Evolutionary conservation across 2,888 invertebrate species (phyloP).

Genomic region (Craniophora ligustri): DNA sequence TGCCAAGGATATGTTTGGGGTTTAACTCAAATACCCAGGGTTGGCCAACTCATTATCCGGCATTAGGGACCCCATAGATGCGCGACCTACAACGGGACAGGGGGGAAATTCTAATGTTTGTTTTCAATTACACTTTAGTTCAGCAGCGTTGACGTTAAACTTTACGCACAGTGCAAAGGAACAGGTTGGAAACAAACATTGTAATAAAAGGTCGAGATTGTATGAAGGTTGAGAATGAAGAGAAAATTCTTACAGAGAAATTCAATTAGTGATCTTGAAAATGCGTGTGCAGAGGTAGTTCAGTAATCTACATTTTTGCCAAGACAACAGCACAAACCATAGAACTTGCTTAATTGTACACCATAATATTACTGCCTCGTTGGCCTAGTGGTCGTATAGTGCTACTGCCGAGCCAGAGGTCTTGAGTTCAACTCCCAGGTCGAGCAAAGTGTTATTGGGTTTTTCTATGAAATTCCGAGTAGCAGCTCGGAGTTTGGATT

Average conservation of each 20-base stretch:
- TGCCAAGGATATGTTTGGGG: slow-evolving; percentile 17
- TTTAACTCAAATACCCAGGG: slow-evolving; percentile 26
- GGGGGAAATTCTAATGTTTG: slow-evolving; percentile 39
- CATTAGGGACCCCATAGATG: slow-evolving; percentile 27
- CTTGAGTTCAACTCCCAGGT: no score
- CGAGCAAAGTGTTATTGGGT: no score
- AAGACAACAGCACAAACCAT: no score
- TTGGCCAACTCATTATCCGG: slow-evolving; percentile 33
- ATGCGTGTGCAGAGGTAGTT: no score
- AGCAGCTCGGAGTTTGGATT: no score
- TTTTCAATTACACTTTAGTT: slow-evolving; percentile 45
- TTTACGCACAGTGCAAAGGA: slow-evolving; percentile 17
- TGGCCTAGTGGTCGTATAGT: no score
- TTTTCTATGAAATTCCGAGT: no score
- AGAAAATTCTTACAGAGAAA: slow-evolving; percentile 5
- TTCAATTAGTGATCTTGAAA: slow-evolving; percentile 27
- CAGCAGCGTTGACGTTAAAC: slow-evolving; percentile 1
- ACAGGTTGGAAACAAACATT: slow-evolving; percentile 11
- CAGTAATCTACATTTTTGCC: no score
- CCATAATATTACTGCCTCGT: no score
- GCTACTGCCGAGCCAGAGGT: no score
- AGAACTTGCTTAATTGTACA: no score
- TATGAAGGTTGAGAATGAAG: slow-evolving; percentile 4
- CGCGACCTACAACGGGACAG: slow-evolving; percentile 12
- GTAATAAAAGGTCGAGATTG: neutral